A percentile compares a stretch with the other conserved stretches of the same genome.
Evolutionary conservation across 2,888 invertebrate species (phyloP).

Genomic region (Camponotus fellah): DNA sequence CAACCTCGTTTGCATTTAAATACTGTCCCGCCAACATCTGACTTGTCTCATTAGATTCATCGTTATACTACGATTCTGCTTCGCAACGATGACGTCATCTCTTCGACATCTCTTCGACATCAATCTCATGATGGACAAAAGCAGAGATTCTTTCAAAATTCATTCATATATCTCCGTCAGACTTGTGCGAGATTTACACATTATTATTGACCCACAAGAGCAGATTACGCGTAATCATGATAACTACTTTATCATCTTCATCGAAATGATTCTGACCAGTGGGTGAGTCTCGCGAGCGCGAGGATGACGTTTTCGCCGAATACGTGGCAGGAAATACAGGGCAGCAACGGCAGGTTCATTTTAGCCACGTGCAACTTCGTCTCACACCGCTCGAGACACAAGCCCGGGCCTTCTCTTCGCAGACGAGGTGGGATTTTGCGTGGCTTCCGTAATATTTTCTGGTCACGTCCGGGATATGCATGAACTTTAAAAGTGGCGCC

Average conservation of each 20-base stretch:
- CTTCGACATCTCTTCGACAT: not conserved
- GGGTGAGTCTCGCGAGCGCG: not conserved
- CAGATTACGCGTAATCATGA: not conserved
- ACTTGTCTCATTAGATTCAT: slow-evolving; percentile 61
- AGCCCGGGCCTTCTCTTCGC: slow-evolving; percentile 46
- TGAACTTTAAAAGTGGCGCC: slow-evolving; percentile 82
- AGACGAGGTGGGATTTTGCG: slow-evolving; percentile 58
- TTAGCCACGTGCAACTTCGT: slow-evolving; percentile 57
- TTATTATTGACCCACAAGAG: not conserved
- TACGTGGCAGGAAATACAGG: slow-evolving; percentile 17
- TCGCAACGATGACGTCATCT: not conserved
- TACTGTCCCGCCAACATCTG: slow-evolving; percentile 38
- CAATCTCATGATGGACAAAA: not conserved
- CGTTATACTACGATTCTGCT: not conserved
- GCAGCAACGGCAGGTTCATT: slow-evolving; percentile 48
- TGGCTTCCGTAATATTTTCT: slow-evolving; percentile 78
- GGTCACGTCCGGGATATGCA: slow-evolving; percentile 79
- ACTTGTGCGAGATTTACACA: not conserved
- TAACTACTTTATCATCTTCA: not conserved
- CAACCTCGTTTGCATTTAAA: slow-evolving; percentile 77
- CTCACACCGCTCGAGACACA: slow-evolving; percentile 24
- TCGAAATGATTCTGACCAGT: not conserved
- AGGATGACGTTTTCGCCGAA: not conserved
- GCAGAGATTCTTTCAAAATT: not conserved
- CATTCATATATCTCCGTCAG: not conserved